Percentiles rank a stretch among this genome's conserved stretches.
Conservation (phyloP, 1,140 invertebrate species). For the Lepidurus arcticus region DNA sequence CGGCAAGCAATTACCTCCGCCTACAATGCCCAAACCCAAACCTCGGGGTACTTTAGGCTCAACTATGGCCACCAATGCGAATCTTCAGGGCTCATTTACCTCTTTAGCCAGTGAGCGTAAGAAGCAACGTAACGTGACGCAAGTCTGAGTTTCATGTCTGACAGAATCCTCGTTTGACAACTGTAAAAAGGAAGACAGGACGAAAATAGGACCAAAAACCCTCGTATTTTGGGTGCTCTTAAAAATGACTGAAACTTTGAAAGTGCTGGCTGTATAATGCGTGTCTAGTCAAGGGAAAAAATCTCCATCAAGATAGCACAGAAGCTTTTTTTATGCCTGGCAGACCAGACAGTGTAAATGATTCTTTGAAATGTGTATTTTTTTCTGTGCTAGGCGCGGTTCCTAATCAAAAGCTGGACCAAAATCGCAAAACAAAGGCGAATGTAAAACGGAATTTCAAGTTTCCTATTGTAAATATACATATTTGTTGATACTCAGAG, state of each 20-base stretch:
- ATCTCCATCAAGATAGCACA: background rate
- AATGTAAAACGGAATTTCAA: background rate
- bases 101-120: constrained; percentile 34
- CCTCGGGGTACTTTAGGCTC: constrained; percentile 10
- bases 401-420: constrained; percentile 19
- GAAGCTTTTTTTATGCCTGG: background rate
- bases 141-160: constrained; percentile 26
- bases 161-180: background rate
- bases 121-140: constrained; percentile 33
- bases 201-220: no score
- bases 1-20: constrained; percentile 18
- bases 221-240: constrained; percentile 6
- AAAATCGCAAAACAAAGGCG: background rate
- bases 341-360: background rate
- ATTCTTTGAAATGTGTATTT: background rate
- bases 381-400: background rate
- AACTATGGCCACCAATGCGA: constrained; percentile 20
- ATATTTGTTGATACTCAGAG: constrained; percentile 11
- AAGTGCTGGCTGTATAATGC: background rate
- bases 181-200: background rate
- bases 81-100: constrained; percentile 33
- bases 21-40: constrained; percentile 34
- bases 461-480: constrained; percentile 14
- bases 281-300: constrained; percentile 2
- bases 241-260: background rate